Base-by-base conservation (phyloP, 1,140 invertebrate species). In the Rhagoletis zephyria region DNA sequence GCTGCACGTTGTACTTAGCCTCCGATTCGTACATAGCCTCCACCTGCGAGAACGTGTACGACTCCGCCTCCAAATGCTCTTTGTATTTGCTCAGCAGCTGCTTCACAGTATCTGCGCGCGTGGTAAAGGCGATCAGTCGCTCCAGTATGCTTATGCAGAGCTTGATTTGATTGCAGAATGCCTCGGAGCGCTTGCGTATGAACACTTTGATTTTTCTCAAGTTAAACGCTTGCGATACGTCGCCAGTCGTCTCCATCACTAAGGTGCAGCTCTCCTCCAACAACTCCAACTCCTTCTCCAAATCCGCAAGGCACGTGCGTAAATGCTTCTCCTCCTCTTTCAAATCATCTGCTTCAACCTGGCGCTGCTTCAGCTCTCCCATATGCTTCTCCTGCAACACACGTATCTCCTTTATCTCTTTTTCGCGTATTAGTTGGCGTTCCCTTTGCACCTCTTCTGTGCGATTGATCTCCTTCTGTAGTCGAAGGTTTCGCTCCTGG, bases 11-110 rank as follows among this genome's bases (percentile, higher is more conserved):
- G 42, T 88, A 88, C 87, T 93, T 93, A 0, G 92, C 92, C 87
- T 93, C 92, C 0, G 92, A 93, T 81, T 93, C 92, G 88, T 93
- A 93, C 92, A 93, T 92, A 61, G 87, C 86, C n/a, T 93, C 92
- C 40, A 93, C 90, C 70, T 92, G 88, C 9, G 85, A 10, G 19
- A 87, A 86, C 6, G 89, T 90, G n/a, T 89, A 12, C 0, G 65
- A 9, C 48, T 93, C 92, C 4, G 19, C 3, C n/a, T 92, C 89
- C 64, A 90, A 64, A 65, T 93, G 88, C 2, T 86, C 14, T 30
- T 90, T 88, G 85, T 90, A 91, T 65, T 91, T 89, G 0, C 88
- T 19, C 0, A 90, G 85, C 6, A 92, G 77, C 0, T 85, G 2
- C n/a, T 90, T 74, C 42, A 92, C 51, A 9, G 87, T n/a, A 51